Conservation (phyloP, 1,140 invertebrate genomes). For the Ceratina calcarata region DNA sequence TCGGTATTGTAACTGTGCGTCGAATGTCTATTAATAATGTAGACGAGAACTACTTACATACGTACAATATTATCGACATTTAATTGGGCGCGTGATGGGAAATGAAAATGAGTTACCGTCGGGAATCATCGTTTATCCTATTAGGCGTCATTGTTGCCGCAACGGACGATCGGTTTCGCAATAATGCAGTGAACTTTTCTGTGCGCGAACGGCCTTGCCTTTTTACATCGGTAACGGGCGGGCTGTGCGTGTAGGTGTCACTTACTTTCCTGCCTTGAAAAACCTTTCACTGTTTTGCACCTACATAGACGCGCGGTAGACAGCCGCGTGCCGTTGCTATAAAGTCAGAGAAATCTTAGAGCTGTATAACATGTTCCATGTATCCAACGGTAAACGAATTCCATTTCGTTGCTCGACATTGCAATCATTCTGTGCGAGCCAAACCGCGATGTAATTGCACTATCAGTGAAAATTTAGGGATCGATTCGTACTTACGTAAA, state of each 20-base stretch:
- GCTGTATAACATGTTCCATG: constrained; percentile 44
- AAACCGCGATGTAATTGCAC: background rate
- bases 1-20: too few relatives aligned
- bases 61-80: constrained; percentile 8
- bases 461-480: background rate
- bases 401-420: constrained; percentile 1
- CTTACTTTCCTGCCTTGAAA: constrained; percentile 69
- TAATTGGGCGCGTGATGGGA: constrained; percentile 36
- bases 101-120: constrained; percentile 29
- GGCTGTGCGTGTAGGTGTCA: constrained; percentile 65
- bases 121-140: constrained; percentile 38
- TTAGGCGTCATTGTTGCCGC: constrained; percentile 68
- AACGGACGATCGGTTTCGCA: constrained; percentile 66
- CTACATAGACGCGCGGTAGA: constrained; percentile 62
- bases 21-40: too few relatives aligned
- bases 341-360: constrained; percentile 53
- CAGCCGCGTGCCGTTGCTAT: constrained; percentile 51
- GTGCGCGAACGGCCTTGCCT: constrained; percentile 72
- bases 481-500: background rate
- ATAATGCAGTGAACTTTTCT: constrained; percentile 68
- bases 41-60: too few relatives aligned
- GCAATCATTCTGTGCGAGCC: background rate
- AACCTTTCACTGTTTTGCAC: constrained; percentile 72
- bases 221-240: constrained; percentile 55
- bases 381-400: constrained; percentile 25